Evolutionary conservation across 2,797 vertebrate genomes (phyloP).

Genomic region (Bovichtus variegatus): DNA sequence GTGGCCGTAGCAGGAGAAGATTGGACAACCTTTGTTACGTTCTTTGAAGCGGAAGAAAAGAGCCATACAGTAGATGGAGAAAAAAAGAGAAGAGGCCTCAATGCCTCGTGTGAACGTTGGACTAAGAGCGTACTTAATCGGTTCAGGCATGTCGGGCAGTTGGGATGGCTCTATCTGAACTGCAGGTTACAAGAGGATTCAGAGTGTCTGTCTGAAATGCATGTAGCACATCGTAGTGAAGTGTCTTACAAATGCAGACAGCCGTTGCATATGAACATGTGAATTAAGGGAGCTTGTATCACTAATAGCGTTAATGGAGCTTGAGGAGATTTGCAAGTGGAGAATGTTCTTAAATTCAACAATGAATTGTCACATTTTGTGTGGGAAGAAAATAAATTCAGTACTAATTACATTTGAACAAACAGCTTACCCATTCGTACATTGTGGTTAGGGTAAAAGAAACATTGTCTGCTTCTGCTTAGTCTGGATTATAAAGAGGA

Average conservation of each 20-base stretch:
- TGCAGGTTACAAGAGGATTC: slow-evolving; percentile 40
- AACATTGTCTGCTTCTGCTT: slow-evolving; percentile 67
- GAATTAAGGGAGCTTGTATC: slow-evolving; percentile 1
- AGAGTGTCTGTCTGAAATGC: slow-evolving; percentile 39
- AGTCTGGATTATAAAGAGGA: slow-evolving; percentile 66
- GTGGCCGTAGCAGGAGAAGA: slow-evolving; percentile 71
- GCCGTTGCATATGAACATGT: not conserved
- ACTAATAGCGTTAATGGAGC: not conserved
- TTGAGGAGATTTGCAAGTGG: not conserved
- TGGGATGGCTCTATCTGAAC: slow-evolving; percentile 56
- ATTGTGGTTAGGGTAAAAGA: slow-evolving; percentile 52
- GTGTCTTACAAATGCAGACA: slow-evolving; percentile 7
- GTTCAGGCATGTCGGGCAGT: slow-evolving; percentile 61
- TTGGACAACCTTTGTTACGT: slow-evolving; percentile 79
- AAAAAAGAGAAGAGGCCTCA: slow-evolving; percentile 59
- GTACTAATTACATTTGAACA: slow-evolving; percentile 45
- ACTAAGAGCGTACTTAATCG: slow-evolving; percentile 71
- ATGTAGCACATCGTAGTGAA: not conserved
- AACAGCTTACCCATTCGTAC: slow-evolving; percentile 44
- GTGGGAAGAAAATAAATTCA: slow-evolving; percentile 32
- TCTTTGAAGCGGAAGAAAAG: slow-evolving; percentile 67
- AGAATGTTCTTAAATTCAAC: slow-evolving; percentile 16
- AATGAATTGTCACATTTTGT: slow-evolving; percentile 23
- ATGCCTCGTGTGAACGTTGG: slow-evolving; percentile 64
- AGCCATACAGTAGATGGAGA: slow-evolving; percentile 48